phyloP scores from a whole-genome alignment of 2,888 invertebrate genomes.

The Portevinia maculata region DNA sequence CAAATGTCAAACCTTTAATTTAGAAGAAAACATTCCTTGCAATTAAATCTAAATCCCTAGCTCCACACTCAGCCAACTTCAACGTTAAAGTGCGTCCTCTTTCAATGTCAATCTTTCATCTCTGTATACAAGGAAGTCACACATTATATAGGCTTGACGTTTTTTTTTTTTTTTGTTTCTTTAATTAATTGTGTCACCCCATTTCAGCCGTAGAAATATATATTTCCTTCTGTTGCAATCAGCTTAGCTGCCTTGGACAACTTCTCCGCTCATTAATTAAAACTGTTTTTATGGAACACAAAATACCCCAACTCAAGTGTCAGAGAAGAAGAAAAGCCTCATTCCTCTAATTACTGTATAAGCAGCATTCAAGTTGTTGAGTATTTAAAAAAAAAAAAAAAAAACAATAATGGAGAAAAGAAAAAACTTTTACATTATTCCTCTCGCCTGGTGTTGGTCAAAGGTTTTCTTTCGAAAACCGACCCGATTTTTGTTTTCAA shows the following conservation, averaged over 20 bases:
- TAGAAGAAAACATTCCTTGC: too few relatives aligned
- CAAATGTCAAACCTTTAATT: too few relatives aligned
- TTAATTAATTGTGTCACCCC: conserved; percentile 8
- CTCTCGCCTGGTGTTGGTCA: conserved; percentile 14
- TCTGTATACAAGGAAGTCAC: neutral
- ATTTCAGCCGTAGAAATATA: neutral
- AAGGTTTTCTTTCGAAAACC: conserved; percentile 11
- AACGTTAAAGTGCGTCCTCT: too few relatives aligned
- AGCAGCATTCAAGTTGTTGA: conserved; percentile 5
- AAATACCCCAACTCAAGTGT: conserved; percentile 9
- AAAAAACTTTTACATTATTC: conserved; percentile 24
- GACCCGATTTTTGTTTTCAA: conserved; percentile 21
- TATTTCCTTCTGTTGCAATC: neutral
- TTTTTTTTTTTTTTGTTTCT: neutral
- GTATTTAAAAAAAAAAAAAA: neutral
- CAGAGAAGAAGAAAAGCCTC: conserved; percentile 7
- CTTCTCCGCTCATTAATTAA: conserved; percentile 26
- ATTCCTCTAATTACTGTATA: conserved; percentile 16
- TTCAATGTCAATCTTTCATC: too few relatives aligned
- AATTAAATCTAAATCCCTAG: too few relatives aligned
- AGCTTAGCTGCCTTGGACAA: conserved; percentile 1
- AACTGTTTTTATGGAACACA: conserved; percentile 12
- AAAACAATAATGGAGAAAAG: neutral
- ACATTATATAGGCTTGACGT: neutral
- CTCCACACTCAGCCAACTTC: too few relatives aligned